Evolutionary conservation across 2,797 vertebrate species (phyloP).

Genomic region (Sebastes ruberrimus): DNA sequence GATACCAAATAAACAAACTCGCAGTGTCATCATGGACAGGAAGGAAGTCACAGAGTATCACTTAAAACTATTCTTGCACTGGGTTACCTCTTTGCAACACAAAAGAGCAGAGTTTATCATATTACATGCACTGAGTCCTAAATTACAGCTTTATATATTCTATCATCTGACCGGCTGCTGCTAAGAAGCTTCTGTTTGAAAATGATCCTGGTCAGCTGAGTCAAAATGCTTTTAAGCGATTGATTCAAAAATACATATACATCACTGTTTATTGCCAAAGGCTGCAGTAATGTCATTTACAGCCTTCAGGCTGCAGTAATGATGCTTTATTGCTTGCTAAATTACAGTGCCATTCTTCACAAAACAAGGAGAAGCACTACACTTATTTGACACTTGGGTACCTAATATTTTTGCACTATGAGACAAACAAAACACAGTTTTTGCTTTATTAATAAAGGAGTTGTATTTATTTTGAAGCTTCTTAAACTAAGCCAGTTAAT

Average conservation of each 20-base stretch:
- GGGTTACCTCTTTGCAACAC: not conserved
- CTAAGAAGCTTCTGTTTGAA: conserved; percentile 12
- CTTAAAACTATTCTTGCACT: not conserved
- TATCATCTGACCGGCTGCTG: conserved; percentile 7
- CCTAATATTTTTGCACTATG: not conserved
- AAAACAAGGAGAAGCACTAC: not conserved
- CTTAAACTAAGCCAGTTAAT: not conserved
- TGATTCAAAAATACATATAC: conserved; percentile 34
- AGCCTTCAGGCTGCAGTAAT: conserved; percentile 12
- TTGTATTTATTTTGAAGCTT: not conserved
- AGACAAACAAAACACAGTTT: not conserved
- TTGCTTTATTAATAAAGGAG: not conserved
- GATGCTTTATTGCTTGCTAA: not conserved
- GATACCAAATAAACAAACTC: not conserved
- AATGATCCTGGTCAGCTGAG: conserved; percentile 20
- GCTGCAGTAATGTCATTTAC: conserved; percentile 16
- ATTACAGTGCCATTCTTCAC: not conserved
- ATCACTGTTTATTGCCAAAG: conserved; percentile 9
- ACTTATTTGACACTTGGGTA: not conserved
- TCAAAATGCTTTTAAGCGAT: conserved; percentile 37
- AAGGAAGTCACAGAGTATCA: not conserved
- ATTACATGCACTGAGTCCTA: not conserved
- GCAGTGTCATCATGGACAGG: not conserved
- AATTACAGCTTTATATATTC: not conserved
- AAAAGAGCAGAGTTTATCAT: not conserved